A percentile compares a stretch with the other conserved stretches of the same genome.
Conservation (phyloP, 2,888 invertebrate genomes). For the Drosophila mulleri region DNA sequence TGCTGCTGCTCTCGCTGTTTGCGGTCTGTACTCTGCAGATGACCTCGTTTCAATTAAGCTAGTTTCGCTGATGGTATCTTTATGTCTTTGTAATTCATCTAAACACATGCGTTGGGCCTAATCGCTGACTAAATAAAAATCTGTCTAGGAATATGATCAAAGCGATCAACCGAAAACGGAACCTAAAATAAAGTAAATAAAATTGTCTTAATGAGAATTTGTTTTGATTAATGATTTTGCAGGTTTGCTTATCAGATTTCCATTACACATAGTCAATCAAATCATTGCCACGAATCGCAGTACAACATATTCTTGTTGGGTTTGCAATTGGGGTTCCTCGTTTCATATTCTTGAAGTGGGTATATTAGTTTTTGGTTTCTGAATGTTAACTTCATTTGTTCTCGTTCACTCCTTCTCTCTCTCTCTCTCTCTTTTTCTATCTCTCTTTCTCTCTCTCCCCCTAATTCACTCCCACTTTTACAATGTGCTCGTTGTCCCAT, state of each 20-base stretch:
- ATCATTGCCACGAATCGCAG: not conserved
- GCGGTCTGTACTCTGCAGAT: constrained; percentile 54
- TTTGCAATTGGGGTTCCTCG: not conserved
- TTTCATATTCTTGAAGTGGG: not conserved
- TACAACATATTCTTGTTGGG: not conserved
- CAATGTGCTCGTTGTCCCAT: not conserved
- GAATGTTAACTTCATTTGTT: not conserved
- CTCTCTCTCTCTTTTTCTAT: not conserved
- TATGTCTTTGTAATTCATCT: constrained; percentile 29
- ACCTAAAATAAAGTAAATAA: not conserved
- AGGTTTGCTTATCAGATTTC: not conserved
- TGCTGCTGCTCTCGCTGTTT: constrained; percentile 28
- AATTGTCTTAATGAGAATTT: no score
- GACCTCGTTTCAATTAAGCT: constrained; percentile 71
- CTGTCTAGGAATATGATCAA: not conserved
- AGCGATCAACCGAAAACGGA: constrained; percentile 7
- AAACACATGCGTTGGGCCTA: constrained; percentile 3
- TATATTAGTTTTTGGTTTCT: not conserved
- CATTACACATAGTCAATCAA: no score
- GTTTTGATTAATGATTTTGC: not conserved
- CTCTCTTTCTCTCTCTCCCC: not conserved
- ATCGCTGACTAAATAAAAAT: constrained; percentile 13
- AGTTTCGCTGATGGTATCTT: constrained; percentile 47
- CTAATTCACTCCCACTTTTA: not conserved
- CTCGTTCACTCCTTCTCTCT: not conserved